Evolutionary conservation across 2,888 invertebrate species (phyloP).

Genomic region (Lydus trimaculatus): DNA sequence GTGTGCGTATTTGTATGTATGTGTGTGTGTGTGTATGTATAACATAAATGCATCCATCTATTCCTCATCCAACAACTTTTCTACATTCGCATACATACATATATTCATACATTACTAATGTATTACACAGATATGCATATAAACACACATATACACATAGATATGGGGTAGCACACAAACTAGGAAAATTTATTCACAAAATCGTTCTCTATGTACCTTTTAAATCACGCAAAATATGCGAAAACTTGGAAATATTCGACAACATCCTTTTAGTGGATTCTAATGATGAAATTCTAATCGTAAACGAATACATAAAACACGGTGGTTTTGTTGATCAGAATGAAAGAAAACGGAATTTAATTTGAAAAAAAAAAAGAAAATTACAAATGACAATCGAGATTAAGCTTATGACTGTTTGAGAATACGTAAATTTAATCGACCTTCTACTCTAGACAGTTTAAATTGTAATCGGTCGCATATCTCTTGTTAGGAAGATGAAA

Average conservation of each 20-base stretch:
- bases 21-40: not conserved
- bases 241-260: slow-evolving; percentile 1
- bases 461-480: too few relatives aligned
- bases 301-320: not conserved
- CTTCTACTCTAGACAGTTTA: too few relatives aligned
- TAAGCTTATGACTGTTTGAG: too few relatives aligned
- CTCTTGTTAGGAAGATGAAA: too few relatives aligned
- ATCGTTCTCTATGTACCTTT: not conserved
- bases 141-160: not conserved
- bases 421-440: too few relatives aligned
- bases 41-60: slow-evolving; percentile 10
- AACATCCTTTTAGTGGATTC: not conserved
- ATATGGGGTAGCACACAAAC: not conserved
- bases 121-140: not conserved
- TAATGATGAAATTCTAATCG: not conserved
- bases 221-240: slow-evolving; percentile 5
- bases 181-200: not conserved
- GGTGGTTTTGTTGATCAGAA: not conserved
- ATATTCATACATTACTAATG: slow-evolving; percentile 33
- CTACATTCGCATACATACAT: slow-evolving; percentile 35
- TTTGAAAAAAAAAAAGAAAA: too few relatives aligned
- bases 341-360: too few relatives aligned
- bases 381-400: too few relatives aligned
- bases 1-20: not conserved
- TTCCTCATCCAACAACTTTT: slow-evolving; percentile 29